A percentile compares a stretch with the other conserved stretches of the same genome.
These are phyloP conservation scores for Zaprionus tsacasi DNA, from an alignment of 1,140 invertebrate genomes.

Conservation along the genomic window DNA sequence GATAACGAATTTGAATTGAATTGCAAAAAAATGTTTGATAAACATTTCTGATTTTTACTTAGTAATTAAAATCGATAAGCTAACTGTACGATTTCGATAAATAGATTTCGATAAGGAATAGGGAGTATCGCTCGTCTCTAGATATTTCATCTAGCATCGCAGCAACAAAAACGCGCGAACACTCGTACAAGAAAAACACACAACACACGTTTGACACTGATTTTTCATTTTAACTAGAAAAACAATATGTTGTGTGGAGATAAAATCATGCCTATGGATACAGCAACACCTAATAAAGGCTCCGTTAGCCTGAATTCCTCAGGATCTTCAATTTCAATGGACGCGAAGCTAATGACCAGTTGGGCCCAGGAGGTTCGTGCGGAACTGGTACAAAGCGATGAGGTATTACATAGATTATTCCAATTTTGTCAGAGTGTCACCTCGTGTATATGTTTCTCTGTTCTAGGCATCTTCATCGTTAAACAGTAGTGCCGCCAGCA, in stretches of 20 bases:
- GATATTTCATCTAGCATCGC: slow-evolving; percentile 31
- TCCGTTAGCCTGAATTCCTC: slow-evolving; percentile 66
- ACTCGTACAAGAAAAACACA: slow-evolving; percentile 6
- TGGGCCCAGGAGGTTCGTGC: slow-evolving; percentile 74
- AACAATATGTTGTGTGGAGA: slow-evolving; percentile 62
- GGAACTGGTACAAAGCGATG: slow-evolving; percentile 64
- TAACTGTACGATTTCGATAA: not conserved
- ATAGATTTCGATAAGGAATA: not conserved
- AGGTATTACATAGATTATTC: slow-evolving; percentile 34
- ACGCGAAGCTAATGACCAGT: slow-evolving; percentile 58
- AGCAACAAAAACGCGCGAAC: slow-evolving; percentile 63
- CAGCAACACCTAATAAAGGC: slow-evolving; percentile 51
- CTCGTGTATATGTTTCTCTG: too few relatives aligned
- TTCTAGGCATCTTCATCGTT: slow-evolving; percentile 60
- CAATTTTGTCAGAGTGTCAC: not conserved
- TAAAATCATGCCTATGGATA: slow-evolving; percentile 61
- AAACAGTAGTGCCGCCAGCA: slow-evolving; percentile 61
- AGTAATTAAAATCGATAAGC: not conserved
- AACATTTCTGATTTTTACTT: not conserved
- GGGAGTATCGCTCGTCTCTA: not conserved
- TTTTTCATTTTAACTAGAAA: not conserved
- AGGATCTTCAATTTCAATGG: slow-evolving; percentile 61
- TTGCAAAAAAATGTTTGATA: too few relatives aligned
- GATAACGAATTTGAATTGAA: too few relatives aligned
- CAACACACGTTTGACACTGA: slow-evolving; percentile 7